Evolutionary conservation across 1,140 invertebrate species (phyloP).

Genomic region (Armadillidium nasatum): DNA sequence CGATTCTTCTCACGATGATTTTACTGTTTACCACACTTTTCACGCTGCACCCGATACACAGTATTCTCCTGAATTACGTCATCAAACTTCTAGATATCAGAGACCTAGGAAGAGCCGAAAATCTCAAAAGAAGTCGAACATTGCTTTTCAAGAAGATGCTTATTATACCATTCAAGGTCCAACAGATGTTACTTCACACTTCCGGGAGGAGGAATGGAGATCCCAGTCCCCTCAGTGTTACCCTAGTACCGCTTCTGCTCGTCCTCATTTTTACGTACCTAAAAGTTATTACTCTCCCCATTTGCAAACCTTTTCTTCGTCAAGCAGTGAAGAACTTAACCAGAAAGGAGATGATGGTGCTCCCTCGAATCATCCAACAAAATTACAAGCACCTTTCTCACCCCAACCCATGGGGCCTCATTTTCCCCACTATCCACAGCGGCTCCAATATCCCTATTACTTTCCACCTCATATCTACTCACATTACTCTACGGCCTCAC

Average conservation of each 20-base stretch:
- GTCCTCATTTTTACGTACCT: neutral
- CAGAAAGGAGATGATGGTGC: neutral
- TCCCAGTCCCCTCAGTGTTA: neutral
- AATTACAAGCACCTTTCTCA: no score
- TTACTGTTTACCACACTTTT: neutral
- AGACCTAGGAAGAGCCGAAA: neutral
- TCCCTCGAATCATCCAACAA: neutral
- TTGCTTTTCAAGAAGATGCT: neutral
- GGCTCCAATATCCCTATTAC: neutral
- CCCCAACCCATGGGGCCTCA: neutral
- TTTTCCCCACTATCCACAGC: neutral
- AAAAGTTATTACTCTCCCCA: neutral
- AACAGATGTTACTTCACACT: neutral
- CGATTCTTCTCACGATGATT: neutral
- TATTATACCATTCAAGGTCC: neutral
- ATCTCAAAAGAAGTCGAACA: neutral
- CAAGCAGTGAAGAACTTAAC: neutral
- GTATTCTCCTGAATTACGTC: neutral
- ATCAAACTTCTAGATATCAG: neutral
- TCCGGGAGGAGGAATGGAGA: neutral
- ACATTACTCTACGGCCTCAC: neutral
- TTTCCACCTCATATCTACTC: neutral
- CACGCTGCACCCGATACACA: neutral
- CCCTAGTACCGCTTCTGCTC: neutral
- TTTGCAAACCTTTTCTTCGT: neutral